Percentiles rank a stretch among this genome's conserved stretches.
phyloP scores from a whole-genome alignment of 30 jellyfish, hydroid and myxozoan genomes.

The Turritopsis dohrnii region DNA sequence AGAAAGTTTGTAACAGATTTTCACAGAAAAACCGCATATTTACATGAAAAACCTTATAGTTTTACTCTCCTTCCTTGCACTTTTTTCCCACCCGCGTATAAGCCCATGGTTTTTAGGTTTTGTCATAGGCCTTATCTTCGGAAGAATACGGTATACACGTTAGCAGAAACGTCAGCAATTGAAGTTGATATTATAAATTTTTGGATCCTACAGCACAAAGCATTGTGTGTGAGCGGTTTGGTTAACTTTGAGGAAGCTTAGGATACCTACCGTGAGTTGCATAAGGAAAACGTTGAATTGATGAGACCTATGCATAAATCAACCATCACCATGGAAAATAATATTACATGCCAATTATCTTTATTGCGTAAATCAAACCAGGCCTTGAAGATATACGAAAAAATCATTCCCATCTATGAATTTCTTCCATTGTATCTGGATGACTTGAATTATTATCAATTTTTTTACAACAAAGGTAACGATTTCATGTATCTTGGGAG shows the following conservation, averaged over 20 bases:
- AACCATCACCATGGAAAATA: background rate
- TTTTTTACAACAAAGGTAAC: slow-evolving; percentile 1
- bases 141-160: no score
- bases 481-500: background rate
- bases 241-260: background rate
- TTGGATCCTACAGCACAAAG: slow-evolving; percentile 3
- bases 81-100: no score
- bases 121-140: no score
- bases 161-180: background rate
- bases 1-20: no score
- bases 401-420: background rate
- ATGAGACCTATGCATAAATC: background rate
- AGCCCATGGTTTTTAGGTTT: no score
- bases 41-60: no score
- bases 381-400: background rate
- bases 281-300: background rate
- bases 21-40: no score
- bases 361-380: background rate
- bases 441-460: background rate
- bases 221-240: background rate
- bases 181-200: background rate
- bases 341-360: background rate
- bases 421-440: background rate
- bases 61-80: no score
- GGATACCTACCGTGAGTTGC: background rate